These are phyloP conservation scores for Asbolus verrucosus DNA, from an alignment of 1,140 invertebrate genomes.

Conservation along the genomic window DNA sequence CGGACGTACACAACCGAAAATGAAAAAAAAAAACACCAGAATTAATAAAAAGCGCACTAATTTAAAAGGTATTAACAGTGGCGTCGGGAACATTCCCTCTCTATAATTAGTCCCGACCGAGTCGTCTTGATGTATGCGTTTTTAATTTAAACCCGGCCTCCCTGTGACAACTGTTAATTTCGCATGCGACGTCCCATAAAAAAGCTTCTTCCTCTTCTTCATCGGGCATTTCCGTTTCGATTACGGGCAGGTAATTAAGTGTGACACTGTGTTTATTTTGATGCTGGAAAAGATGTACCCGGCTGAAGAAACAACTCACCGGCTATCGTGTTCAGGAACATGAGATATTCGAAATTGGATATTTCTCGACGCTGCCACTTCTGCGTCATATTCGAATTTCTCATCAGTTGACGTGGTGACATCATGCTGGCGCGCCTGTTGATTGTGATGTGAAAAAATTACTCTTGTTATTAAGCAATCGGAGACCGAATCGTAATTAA, in stretches of 20 bases:
- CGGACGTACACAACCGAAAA: too few species aligned
- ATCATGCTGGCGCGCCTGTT: slow-evolving; percentile 95
- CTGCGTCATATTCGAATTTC: slow-evolving; percentile 99
- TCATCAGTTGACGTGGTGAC: slow-evolving; percentile 97
- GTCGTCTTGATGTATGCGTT: slow-evolving; percentile 56
- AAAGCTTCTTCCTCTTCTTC: slow-evolving; percentile 10
- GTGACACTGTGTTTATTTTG: slow-evolving; percentile 22
- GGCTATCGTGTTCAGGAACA: slow-evolving; percentile 99
- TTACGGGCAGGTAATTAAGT: slow-evolving; percentile 26
- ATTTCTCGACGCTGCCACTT: slow-evolving; percentile 99
- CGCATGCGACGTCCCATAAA: slow-evolving; percentile 53
- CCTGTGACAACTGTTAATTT: slow-evolving; percentile 59
- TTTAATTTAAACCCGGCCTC: slow-evolving; percentile 57
- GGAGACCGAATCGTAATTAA: too few species aligned
- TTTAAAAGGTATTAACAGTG: neutral
- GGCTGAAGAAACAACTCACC: slow-evolving; percentile 80
- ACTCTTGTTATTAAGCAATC: too few species aligned
- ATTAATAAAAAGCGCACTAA: too few species aligned
- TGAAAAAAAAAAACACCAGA: neutral
- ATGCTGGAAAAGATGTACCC: neutral
- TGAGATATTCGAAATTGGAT: slow-evolving; percentile 99
- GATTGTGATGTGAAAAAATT: slow-evolving; percentile 61
- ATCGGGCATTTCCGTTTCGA: slow-evolving; percentile 30
- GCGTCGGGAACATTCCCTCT: neutral
- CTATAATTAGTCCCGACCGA: slow-evolving; percentile 16